Percentiles rank a stretch among this genome's conserved stretches.
Conservation (phyloP, 2,888 invertebrate genomes). For the Drosophila vallismaia region DNA sequence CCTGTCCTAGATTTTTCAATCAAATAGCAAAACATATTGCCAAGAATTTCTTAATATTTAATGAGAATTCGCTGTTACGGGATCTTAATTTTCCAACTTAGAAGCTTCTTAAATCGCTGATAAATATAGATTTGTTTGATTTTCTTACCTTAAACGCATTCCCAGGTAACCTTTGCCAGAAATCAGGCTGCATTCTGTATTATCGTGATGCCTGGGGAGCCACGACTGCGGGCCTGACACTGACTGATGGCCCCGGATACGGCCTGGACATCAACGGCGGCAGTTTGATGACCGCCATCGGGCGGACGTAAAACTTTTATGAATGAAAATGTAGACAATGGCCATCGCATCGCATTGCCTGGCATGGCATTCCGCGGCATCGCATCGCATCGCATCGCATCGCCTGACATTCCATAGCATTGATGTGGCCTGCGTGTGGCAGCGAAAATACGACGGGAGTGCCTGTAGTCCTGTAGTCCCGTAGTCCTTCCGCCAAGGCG, state of each 20-base stretch:
- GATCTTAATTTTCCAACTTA: too few species aligned
- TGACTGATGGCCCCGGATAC: conserved; percentile 24
- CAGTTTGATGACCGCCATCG: conserved; percentile 5
- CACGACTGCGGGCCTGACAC: conserved; percentile 4
- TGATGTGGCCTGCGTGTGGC: conserved; percentile 14
- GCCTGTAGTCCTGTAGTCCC: not conserved
- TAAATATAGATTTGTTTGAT: too few species aligned
- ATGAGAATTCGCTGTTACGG: too few species aligned
- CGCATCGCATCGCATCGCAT: conserved; percentile 3
- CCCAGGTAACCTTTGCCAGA: not conserved
- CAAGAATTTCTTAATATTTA: too few species aligned
- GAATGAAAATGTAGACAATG: conserved; percentile 42
- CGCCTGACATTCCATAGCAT: conserved; percentile 6
- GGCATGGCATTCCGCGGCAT: too few species aligned
- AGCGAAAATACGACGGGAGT: conserved; percentile 2
- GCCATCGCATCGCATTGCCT: conserved; percentile 20
- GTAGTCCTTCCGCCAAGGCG: conserved; percentile 20
- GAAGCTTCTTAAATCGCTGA: too few species aligned
- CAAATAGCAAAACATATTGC: too few species aligned
- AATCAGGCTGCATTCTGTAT: not conserved
- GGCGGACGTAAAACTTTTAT: conserved; percentile 38
- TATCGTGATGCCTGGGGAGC: too few species aligned
- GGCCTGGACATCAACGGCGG: not conserved
- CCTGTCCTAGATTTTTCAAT: too few species aligned
- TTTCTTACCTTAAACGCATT: too few species aligned